Conservation (phyloP, 53 echinoderm and acorn worm species). For the Holothuria scabra region DNA sequence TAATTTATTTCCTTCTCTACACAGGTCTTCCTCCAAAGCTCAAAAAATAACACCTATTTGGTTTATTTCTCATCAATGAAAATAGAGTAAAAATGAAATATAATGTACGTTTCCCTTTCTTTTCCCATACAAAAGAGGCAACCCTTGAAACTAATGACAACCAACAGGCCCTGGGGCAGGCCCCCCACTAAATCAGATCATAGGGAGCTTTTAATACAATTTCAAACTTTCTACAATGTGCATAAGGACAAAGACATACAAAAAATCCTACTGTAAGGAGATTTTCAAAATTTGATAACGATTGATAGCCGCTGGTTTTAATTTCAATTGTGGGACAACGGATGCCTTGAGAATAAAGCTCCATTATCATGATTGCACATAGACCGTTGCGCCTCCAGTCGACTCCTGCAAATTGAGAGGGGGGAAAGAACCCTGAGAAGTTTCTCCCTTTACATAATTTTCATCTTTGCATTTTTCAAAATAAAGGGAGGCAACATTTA, state of each 20-base stretch:
- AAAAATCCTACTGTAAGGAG: constrained; percentile 30
- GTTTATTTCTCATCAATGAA: constrained; percentile 20
- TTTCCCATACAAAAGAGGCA: too few species aligned
- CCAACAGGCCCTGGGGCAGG: background rate
- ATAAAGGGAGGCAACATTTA: too few species aligned
- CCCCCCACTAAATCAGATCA: constrained; percentile 29
- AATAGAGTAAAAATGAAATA: constrained; percentile 13
- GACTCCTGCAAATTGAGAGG: too few species aligned
- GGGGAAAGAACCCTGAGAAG: too few species aligned
- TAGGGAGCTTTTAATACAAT: constrained; percentile 38
- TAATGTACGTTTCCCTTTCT: background rate
- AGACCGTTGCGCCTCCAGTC: constrained; percentile 1
- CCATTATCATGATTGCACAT: constrained; percentile 34
- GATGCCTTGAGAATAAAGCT: constrained; percentile 39
- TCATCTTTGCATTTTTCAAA: too few species aligned
- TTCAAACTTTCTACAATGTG: constrained; percentile 14
- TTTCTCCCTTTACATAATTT: too few species aligned
- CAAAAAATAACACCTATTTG: constrained; percentile 23
- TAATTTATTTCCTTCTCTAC: constrained; percentile 25
- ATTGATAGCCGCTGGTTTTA: constrained; percentile 38
- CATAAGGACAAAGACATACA: constrained; percentile 26
- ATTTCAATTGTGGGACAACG: constrained; percentile 11
- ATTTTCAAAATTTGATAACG: constrained; percentile 38
- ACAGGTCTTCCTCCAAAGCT: background rate
- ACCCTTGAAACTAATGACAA: too few species aligned